Percentiles rank a stretch among this genome's conserved stretches.
phyloP scores from a whole-genome alignment of 1,140 invertebrate genomes.

The Zaprionus nigranus region DNA sequence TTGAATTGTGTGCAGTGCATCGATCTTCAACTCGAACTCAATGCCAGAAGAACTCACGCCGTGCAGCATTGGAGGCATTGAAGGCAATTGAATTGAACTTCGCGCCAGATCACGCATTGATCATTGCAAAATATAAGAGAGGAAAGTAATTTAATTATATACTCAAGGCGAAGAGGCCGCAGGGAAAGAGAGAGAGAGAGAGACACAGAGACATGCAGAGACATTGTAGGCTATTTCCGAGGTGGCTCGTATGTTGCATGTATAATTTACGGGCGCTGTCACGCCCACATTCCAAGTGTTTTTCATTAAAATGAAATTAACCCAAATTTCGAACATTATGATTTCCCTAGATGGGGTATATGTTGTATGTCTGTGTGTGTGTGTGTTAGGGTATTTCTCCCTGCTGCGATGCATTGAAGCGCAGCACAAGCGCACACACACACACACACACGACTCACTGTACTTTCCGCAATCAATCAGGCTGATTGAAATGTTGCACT shows the following conservation, averaged over 20 bases:
- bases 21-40: constrained; percentile 22
- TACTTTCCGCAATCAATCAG: constrained; percentile 44
- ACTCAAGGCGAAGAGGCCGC: constrained; percentile 31
- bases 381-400: constrained; percentile 4
- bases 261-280: not conserved
- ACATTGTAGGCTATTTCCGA: not conserved
- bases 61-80: constrained; percentile 17
- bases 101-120: constrained; percentile 40
- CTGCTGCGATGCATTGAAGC: constrained; percentile 33
- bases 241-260: constrained; percentile 1
- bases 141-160: constrained; percentile 39
- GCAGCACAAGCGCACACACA: constrained; percentile 38
- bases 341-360: constrained; percentile 9
- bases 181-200: not conserved
- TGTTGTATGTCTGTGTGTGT: not conserved
- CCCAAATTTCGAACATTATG: constrained; percentile 30
- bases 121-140: constrained; percentile 36
- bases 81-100: constrained; percentile 52
- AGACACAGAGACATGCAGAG: not conserved
- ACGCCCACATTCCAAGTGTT: constrained; percentile 18
- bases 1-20: constrained; percentile 3
- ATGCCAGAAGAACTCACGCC: constrained; percentile 13
- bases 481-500: constrained; percentile 53
- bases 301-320: constrained; percentile 43
- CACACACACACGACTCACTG: not conserved